Evolutionary conservation across 2,888 invertebrate genomes (phyloP), one percentile per base, ranked within the genome.

Genomic region (Melanophora roralis): DNA sequence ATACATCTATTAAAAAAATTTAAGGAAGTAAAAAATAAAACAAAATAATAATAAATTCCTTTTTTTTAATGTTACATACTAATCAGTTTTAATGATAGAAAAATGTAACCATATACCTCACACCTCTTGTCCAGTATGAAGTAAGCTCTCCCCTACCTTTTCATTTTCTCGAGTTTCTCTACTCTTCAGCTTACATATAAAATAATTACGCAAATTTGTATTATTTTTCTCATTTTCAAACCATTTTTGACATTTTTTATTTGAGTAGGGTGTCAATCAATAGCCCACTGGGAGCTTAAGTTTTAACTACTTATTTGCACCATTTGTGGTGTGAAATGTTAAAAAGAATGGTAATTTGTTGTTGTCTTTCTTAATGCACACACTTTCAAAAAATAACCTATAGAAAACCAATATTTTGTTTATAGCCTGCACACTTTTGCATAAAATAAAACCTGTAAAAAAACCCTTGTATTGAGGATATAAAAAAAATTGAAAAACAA

Each of bases 401-500:
- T 43, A 43, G 1, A 65, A 51, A 27, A 60, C 49, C n/a, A 16
- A 2, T 9, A n/a, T 68, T 23, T 57, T n/a, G n/a, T 69, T 23
- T 36, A 47, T 38, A 14, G 27, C 45, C 57, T 57, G 11, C 60
- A 43, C 40, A 9, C 40, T 40, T 14, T 51, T 51, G 62, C n/a
- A 32, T 16, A 16, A 32, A 12, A 59, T 6, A 38, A 1, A 32
- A 40, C 8, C 32, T 9, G 11, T 12, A 38, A 49, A 36, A 49
- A 49, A 23, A 49, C 16, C 32, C 32, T n/a, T n/a, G 51, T 71
- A 62, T 71, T 71, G 71, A 51, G 43, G 32, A 40, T 21, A 8
- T 32, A 16, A 21, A 53, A 51, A 11, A 45, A 38, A 21, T 5
- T 8, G 12, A 34, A 34, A 34, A 47, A 32, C 7, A 53, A 40